These are phyloP conservation scores for Anthopleura sola DNA, from an alignment of 64 coral and sea anemone species.

Conservation along the genomic window DNA sequence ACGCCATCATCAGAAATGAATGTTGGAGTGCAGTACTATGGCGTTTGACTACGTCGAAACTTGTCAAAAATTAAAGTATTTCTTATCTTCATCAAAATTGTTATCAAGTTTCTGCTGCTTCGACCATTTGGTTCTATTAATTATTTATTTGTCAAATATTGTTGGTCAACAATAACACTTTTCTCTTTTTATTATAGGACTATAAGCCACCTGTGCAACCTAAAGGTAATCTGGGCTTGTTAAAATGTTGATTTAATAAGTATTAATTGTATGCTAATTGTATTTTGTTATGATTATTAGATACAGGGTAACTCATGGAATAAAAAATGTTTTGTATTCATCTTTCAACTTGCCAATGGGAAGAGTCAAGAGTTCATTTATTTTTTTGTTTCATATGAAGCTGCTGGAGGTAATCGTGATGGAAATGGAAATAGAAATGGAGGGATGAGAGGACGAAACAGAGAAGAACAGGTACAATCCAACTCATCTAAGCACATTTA, in stretches of 20 bases:
- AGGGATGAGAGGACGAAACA: background rate
- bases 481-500: background rate
- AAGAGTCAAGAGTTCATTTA: background rate
- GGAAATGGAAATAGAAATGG: background rate
- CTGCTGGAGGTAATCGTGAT: background rate
- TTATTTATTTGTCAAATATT: no score
- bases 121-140: no score
- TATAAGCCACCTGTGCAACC: slow-evolving; percentile 47
- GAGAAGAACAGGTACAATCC: background rate
- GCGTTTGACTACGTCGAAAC: no score
- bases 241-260: no score
- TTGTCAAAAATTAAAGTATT: no score
- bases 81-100: no score
- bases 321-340: background rate
- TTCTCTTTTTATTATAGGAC: slow-evolving; percentile 31
- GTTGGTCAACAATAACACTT: background rate
- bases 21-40: no score
- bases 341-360: no score
- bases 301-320: background rate
- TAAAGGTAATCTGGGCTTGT: background rate
- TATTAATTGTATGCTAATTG: no score
- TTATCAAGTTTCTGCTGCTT: no score
- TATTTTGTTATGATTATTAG: background rate
- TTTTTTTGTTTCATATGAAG: background rate
- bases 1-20: no score